Percentiles rank a stretch among this genome's conserved stretches.
Evolutionary conservation across 2,888 invertebrate species (phyloP).

Genomic region (Heliconius ismenius): DNA sequence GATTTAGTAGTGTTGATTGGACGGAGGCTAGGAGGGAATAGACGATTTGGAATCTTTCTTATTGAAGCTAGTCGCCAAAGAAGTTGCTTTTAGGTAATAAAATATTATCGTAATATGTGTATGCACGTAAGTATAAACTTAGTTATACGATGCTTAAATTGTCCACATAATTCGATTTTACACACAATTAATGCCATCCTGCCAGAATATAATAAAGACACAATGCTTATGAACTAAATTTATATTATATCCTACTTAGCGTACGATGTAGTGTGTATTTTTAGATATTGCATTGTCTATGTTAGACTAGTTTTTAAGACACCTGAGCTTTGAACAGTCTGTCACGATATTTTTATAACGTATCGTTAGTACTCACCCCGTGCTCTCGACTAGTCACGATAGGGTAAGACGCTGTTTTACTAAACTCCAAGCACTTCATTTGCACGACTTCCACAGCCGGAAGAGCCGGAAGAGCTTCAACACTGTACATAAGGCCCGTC

Average conservation of each 20-base stretch:
- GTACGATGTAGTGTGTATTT: constrained; percentile 79
- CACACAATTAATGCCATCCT: constrained; percentile 76
- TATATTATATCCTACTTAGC: constrained; percentile 77
- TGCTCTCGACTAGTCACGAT: constrained; percentile 65
- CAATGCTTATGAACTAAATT: constrained; percentile 79
- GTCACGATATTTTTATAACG: constrained; percentile 75
- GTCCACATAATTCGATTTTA: constrained; percentile 80
- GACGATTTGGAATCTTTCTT: constrained; percentile 80
- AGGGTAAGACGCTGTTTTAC: constrained; percentile 58
- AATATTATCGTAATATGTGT: constrained; percentile 73
- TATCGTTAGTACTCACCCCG: constrained; percentile 63
- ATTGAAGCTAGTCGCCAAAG: constrained; percentile 77
- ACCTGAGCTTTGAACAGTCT: constrained; percentile 79
- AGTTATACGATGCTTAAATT: constrained; percentile 78
- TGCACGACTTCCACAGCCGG: constrained; percentile 39
- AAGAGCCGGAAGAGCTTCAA: constrained; percentile 48
- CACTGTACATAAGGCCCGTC: constrained; percentile 72
- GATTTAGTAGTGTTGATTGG: constrained; percentile 39
- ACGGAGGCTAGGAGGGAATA: constrained; percentile 46
- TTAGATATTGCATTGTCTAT: constrained; percentile 81
- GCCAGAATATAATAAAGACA: constrained; percentile 74
- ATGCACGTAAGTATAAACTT: constrained; percentile 76
- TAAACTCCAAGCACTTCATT: constrained; percentile 46
- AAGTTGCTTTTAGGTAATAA: constrained; percentile 75
- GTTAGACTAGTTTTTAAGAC: constrained; percentile 79